Percentiles rank a stretch among this genome's conserved stretches.
phyloP scores from a whole-genome alignment of 1,140 invertebrate genomes.

The Bombyx mandarina region DNA sequence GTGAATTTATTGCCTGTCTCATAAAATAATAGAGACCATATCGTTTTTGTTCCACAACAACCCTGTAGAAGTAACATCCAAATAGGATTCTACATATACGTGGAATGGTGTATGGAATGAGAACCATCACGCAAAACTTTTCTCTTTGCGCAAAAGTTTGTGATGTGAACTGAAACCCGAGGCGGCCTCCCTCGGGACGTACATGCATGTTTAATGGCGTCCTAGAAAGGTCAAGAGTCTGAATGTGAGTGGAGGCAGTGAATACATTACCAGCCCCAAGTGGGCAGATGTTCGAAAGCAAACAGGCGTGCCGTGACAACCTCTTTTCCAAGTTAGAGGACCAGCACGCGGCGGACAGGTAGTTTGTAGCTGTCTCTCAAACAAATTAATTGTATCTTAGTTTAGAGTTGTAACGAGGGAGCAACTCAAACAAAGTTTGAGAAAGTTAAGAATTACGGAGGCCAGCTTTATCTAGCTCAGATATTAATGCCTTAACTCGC shows the following conservation, averaged over 20 bases:
- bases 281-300: constrained; percentile 27
- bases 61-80: too few relatives aligned
- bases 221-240: constrained; percentile 59
- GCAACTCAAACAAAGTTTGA: constrained; percentile 47
- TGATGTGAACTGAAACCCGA: constrained; percentile 42
- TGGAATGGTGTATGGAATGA: constrained; percentile 43
- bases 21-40: too few relatives aligned
- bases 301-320: constrained; percentile 33
- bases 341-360: constrained; percentile 41
- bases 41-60: too few relatives aligned
- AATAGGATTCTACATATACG: constrained; percentile 11
- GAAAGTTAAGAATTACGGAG: constrained; percentile 35
- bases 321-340: constrained; percentile 42
- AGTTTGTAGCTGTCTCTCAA: constrained; percentile 59
- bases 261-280: constrained; percentile 56
- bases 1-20: too few relatives aligned
- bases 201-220: constrained; percentile 63
- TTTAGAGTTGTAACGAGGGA: constrained; percentile 48
- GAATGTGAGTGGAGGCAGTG: constrained; percentile 46
- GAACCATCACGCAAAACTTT: constrained; percentile 49
- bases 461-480: constrained; percentile 22
- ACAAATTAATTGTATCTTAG: constrained; percentile 61
- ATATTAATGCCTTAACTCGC: constrained; percentile 31
- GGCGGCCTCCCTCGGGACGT: constrained; percentile 39
- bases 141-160: constrained; percentile 54